phyloP scores from a whole-genome alignment of 1,140 invertebrate genomes.

The Drosophila kohkoa region DNA sequence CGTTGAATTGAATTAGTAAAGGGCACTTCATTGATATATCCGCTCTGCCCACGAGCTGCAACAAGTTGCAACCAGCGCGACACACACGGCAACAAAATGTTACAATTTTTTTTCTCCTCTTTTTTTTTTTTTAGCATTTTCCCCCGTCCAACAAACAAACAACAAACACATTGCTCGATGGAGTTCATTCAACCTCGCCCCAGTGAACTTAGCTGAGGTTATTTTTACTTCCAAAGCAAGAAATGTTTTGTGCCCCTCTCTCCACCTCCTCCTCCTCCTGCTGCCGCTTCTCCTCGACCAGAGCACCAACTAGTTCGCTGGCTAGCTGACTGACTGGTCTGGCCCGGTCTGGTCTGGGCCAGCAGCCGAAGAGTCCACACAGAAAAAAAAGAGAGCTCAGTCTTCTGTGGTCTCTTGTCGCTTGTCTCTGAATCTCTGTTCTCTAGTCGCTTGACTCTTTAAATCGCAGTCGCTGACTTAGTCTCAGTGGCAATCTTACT shows the following conservation, averaged over 20 bases:
- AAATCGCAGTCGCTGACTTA: neutral
- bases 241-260: constrained; percentile 16
- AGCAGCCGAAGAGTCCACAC: constrained; percentile 18
- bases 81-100: constrained; percentile 38
- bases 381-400: constrained; percentile 34
- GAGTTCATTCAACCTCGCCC: constrained; percentile 85
- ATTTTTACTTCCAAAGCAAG: constrained; percentile 80
- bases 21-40: constrained; percentile 78
- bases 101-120: constrained; percentile 46
- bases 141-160: neutral
- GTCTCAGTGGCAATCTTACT: constrained; percentile 19
- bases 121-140: constrained; percentile 33
- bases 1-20: constrained; percentile 57
- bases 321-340: constrained; percentile 55
- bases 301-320: neutral
- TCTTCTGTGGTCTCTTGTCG: neutral
- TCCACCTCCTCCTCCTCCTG: neutral
- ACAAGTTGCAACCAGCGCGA: constrained; percentile 55
- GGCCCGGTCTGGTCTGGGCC: constrained; percentile 50
- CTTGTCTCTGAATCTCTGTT: constrained; percentile 39
- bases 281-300: too few species aligned
- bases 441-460: constrained; percentile 43
- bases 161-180: constrained; percentile 24
- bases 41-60: constrained; percentile 52
- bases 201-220: constrained; percentile 85